Evolutionary conservation across 2,113 vertebrate species (phyloP).

Genomic region (Bostrychus sinensis): DNA sequence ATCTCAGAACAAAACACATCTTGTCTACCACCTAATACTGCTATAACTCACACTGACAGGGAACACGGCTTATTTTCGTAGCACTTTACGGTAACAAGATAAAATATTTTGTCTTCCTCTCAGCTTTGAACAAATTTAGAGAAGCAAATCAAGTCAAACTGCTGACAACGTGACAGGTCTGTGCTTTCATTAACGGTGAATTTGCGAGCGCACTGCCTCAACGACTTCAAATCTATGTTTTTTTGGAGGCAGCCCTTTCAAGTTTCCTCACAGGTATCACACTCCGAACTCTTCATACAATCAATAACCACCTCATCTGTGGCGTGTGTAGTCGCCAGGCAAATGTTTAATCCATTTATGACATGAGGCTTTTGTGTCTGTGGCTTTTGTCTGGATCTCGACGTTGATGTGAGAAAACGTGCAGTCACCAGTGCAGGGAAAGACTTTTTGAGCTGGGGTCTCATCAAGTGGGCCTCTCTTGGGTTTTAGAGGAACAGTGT

Average conservation of each 20-base stretch:
- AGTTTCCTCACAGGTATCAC: conserved; percentile 23
- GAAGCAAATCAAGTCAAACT: background rate
- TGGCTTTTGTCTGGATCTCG: conserved; percentile 12
- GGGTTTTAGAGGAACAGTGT: background rate
- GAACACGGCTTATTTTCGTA: background rate
- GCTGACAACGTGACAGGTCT: background rate
- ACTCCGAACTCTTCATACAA: background rate
- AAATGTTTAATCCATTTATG: conserved; percentile 22
- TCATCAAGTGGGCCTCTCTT: conserved; percentile 2
- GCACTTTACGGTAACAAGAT: background rate
- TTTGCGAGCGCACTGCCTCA: background rate
- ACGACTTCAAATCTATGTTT: background rate
- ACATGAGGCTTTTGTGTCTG: background rate
- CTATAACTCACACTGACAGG: background rate
- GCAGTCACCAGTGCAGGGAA: conserved; percentile 11
- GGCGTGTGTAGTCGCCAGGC: conserved; percentile 29
- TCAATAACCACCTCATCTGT: conserved; percentile 3
- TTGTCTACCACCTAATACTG: background rate
- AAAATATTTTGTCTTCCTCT: background rate
- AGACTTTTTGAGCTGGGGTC: conserved; percentile 17
- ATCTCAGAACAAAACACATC: background rate
- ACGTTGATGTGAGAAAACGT: conserved; percentile 32
- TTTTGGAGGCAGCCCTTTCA: conserved; percentile 1
- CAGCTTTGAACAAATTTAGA: background rate
- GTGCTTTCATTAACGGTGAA: background rate